These are phyloP conservation scores for Chunga burmeisteri DNA, from an alignment of 2,113 vertebrate species.

Conservation along the genomic window DNA sequence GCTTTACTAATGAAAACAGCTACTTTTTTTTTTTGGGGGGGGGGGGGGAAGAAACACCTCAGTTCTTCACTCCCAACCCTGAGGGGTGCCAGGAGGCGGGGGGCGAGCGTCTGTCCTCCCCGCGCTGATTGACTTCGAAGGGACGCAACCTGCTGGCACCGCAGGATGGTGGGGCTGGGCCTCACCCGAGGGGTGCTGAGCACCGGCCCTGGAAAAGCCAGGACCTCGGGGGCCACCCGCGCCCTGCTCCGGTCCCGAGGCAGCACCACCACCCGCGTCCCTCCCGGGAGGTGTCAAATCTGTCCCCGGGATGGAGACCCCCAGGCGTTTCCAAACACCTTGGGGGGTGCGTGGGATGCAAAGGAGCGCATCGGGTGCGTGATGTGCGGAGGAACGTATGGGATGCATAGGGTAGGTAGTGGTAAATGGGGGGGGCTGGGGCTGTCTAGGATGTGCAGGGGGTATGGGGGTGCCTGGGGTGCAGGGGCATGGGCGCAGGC, in stretches of 20 bases:
- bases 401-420: not conserved
- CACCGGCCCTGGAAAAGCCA: fast-evolving
- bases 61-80: not conserved
- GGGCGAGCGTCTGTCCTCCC: not conserved
- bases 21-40: too few species aligned
- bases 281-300: not conserved
- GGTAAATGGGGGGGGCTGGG: not conserved
- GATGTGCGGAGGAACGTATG: not conserved
- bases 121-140: too few species aligned
- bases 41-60: not conserved
- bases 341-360: too few species aligned
- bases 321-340: fast-evolving
- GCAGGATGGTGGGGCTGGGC: not conserved
- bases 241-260: not conserved
- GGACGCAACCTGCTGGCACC: not conserved
- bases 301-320: not conserved
- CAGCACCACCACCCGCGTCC: too few species aligned
- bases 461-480: not conserved
- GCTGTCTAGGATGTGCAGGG: not conserved
- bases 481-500: not conserved
- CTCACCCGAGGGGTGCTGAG: not conserved
- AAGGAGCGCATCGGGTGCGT: too few species aligned
- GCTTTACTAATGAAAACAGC: not conserved
- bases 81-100: not conserved
- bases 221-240: not conserved